Evolutionary conservation across 2,888 invertebrate species (phyloP).

Genomic region (Acanthosepion pharaonis): DNA sequence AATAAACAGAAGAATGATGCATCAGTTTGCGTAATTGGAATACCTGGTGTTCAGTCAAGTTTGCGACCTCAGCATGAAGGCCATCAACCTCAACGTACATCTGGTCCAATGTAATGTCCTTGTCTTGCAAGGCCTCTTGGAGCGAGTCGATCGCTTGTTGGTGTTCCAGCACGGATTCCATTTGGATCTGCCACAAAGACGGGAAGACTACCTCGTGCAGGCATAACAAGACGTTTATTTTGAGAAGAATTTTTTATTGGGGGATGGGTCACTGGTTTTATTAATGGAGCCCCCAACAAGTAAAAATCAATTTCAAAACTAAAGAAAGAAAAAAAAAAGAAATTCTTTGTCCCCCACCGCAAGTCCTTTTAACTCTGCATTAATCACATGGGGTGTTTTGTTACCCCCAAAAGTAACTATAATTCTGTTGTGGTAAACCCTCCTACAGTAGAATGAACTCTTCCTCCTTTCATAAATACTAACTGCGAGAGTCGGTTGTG

Average conservation of each 20-base stretch:
- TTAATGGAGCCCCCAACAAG: not conserved
- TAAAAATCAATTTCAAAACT: not conserved
- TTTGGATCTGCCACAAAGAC: constrained; percentile 40
- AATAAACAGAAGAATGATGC: not conserved
- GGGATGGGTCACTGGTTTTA: not conserved
- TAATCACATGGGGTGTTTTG: no score
- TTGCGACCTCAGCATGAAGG: constrained; percentile 65
- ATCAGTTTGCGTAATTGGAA: not conserved
- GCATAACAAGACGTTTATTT: not conserved
- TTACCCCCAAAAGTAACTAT: no score
- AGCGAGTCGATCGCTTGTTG: constrained; percentile 45
- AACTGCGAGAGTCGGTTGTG: no score
- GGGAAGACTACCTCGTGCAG: constrained; percentile 47
- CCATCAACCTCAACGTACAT: constrained; percentile 64
- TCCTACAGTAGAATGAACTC: no score
- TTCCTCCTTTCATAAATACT: no score
- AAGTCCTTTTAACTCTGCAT: no score
- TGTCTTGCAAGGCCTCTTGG: constrained; percentile 59
- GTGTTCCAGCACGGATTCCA: constrained; percentile 33
- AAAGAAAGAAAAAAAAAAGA: not conserved
- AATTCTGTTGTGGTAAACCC: no score
- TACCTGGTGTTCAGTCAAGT: constrained; percentile 69
- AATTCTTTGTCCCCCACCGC: no score
- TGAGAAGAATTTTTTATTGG: not conserved
- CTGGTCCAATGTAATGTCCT: constrained; percentile 63